Evolutionary conservation across 2,888 invertebrate species (phyloP), one percentile per base, ranked within the genome.

Genomic region (Xanthorhoe spadicearia): DNA sequence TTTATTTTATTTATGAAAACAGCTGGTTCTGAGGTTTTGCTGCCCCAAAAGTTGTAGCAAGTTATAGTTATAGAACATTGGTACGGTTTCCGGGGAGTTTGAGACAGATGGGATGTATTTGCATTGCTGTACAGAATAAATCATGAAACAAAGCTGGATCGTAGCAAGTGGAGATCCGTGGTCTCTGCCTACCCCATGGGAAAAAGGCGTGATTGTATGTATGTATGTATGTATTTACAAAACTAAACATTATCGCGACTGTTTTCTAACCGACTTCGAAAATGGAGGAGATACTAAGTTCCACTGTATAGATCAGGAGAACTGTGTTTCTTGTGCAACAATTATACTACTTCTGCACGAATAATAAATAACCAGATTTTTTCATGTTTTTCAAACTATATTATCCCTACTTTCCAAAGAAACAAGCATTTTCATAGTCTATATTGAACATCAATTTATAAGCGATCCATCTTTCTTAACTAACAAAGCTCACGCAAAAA

Each of bases 381-480:
- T 48, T 17, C 7, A 48, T 15, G 8, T n/a, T n/a, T n/a, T n/a
- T n/a, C n/a, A 6, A 17, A 17, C 5, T 48, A 17, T 48, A 5
- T 48, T 43, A 43, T 43, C 10, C 13, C 43, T 13, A 23, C 23
- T 23, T 3, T 23, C 23, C 23, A 23, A 52, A n/a, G n/a, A 56
- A 63, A 63, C 52, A 63, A 51, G 67, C 70, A 74, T 74, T 75
- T 76, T 75, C 72, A 74, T 68, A 76, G 73, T 72, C 72, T 72
- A 67, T 64, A 77, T 74, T 73, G 69, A 75, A 74, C 72, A 70
- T 69, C 77, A 73, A 79, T 77, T 75, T 80, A 76, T 73, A 71
- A 75, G 69, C 68, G 73, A 75, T 70, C 76, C 69, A 72, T 68
- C 48, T 15, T 51, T 70, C 52, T 60, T 51, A 71, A 64, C 57